Conservation (phyloP, 2,888 invertebrate species). For the Hypomecis atomaria region DNA sequence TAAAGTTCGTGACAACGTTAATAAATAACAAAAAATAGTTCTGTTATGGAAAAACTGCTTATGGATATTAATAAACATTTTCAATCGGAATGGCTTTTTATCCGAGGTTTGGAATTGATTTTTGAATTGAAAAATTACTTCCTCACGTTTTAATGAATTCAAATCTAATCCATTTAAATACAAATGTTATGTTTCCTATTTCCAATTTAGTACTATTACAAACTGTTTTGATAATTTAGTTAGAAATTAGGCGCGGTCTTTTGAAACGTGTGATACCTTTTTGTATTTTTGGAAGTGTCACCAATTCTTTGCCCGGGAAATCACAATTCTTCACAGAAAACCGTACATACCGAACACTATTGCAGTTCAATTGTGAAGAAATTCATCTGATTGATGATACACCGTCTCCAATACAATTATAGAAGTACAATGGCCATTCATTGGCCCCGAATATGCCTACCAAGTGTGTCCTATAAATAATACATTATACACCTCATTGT, state of each 20-base stretch:
- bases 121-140: slow-evolving; percentile 37
- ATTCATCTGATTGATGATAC: slow-evolving; percentile 72
- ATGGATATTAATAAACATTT: slow-evolving; percentile 62
- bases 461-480: slow-evolving; percentile 83
- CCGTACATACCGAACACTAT: slow-evolving; percentile 56
- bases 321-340: slow-evolving; percentile 46
- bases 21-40: slow-evolving; percentile 77
- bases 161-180: slow-evolving; percentile 22
- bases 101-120: slow-evolving; percentile 49
- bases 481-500: slow-evolving; percentile 82
- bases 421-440: slow-evolving; percentile 58
- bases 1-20: slow-evolving; percentile 71
- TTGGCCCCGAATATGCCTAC: slow-evolving; percentile 76
- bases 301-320: slow-evolving; percentile 30
- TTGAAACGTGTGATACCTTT: slow-evolving; percentile 1
- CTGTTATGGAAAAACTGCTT: slow-evolving; percentile 62
- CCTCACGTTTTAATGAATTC: slow-evolving; percentile 35
- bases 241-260: neutral
- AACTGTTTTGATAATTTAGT: neutral
- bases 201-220: neutral
- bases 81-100: slow-evolving; percentile 56
- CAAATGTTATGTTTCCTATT: slow-evolving; percentile 13
- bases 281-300: slow-evolving; percentile 13
- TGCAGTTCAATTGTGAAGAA: slow-evolving; percentile 67
- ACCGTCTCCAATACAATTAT: slow-evolving; percentile 62